A percentile compares a stretch with the other conserved stretches of the same genome.
phyloP scores from a whole-genome alignment of 1,140 invertebrate species.

The Pseudachorutes palmiensis region DNA sequence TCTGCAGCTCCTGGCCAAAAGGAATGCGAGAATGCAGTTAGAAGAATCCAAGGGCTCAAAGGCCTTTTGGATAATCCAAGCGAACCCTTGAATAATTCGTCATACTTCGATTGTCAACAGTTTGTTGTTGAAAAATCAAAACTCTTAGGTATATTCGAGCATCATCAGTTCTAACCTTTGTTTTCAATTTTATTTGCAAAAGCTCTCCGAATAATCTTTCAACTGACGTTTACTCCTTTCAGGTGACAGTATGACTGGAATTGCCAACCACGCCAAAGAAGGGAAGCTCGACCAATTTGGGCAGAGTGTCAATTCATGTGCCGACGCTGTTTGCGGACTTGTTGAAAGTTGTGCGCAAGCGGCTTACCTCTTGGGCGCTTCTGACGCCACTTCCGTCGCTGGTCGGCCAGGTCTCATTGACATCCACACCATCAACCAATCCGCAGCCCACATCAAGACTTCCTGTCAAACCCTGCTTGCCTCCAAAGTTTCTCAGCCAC shows the following conservation, averaged over 20 bases:
- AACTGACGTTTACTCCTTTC: too few relatives aligned
- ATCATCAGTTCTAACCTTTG: too few relatives aligned
- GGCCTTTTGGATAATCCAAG: conserved; percentile 74
- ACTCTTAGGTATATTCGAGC: conserved; percentile 52
- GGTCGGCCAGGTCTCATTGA: conserved; percentile 85
- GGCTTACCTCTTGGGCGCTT: conserved; percentile 86
- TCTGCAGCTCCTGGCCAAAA: conserved; percentile 80
- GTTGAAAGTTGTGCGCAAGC: conserved; percentile 78
- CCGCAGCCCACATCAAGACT: conserved; percentile 76
- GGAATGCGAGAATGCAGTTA: conserved; percentile 93
- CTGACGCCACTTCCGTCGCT: conserved; percentile 82
- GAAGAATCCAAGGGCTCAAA: conserved; percentile 77
- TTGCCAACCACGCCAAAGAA: conserved; percentile 82
- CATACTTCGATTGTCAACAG: conserved; percentile 92
- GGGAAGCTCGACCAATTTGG: conserved; percentile 79
- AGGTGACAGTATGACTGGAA: conserved; percentile 87
- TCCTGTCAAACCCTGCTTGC: conserved; percentile 74
- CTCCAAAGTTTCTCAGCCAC: conserved; percentile 68
- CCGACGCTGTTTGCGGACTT: conserved; percentile 77
- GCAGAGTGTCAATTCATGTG: conserved; percentile 73
- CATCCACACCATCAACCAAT: conserved; percentile 76
- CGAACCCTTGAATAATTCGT: conserved; percentile 77
- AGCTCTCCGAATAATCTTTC: too few relatives aligned
- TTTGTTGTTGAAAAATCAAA: conserved; percentile 90
- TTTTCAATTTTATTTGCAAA: too few relatives aligned